Percentiles rank a stretch among this genome's conserved stretches.
Evolutionary conservation across 2,113 vertebrate genomes (phyloP).

Genomic region (Saccopteryx bilineata): DNA sequence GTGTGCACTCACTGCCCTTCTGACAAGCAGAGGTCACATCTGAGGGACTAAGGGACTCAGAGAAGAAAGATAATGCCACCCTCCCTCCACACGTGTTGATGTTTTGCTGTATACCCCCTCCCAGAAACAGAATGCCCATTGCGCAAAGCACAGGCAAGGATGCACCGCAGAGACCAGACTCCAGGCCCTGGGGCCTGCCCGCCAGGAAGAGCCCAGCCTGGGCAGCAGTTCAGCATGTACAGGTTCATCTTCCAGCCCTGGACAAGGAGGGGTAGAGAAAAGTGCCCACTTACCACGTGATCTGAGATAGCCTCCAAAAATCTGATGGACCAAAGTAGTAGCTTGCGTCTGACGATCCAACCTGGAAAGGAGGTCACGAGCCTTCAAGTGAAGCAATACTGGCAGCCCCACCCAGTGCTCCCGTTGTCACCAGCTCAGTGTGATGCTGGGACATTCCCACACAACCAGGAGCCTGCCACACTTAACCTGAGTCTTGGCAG

Average conservation of each 20-base stretch:
- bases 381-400: not conserved
- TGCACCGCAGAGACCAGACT: not conserved
- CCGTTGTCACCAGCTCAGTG: rapidly evolving
- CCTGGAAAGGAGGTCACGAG: conserved; percentile 80
- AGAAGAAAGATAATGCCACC: rapidly evolving
- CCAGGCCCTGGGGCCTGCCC: rapidly evolving
- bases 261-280: not conserved
- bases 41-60: not conserved
- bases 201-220: rapidly evolving
- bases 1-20: not conserved
- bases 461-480: rapidly evolving
- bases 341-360: conserved; percentile 97
- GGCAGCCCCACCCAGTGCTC: rapidly evolving
- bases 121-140: rapidly evolving
- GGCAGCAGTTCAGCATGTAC: rapidly evolving
- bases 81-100: rapidly evolving
- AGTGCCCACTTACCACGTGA: conserved; percentile 91
- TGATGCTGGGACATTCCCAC: rapidly evolving
- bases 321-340: conserved; percentile 96
- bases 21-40: not conserved
- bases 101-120: not conserved
- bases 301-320: conserved; percentile 97
- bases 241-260: rapidly evolving
- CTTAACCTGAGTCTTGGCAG: not conserved
- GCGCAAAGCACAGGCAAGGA: not conserved